Base-by-base conservation (phyloP, 2,888 invertebrate genomes). In the Vannuccia rotundouncinata region DNA sequence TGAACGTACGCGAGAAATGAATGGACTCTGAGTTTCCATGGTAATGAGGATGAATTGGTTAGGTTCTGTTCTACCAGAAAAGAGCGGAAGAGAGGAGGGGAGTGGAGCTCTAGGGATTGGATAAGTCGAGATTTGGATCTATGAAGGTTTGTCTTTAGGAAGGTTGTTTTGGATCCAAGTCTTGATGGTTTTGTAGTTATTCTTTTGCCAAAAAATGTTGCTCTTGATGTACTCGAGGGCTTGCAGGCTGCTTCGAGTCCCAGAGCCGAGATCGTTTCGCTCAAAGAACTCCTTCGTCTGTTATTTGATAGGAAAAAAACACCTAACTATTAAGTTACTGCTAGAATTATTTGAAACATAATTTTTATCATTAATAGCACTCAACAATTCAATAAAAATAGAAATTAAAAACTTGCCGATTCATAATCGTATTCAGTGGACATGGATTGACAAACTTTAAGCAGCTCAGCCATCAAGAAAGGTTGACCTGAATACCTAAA, bases 121-220 rank as follows among this genome's bases (percentile, higher is more conserved):
- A n/a, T n/a, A n/a, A n/a, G n/a, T n/a, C n/a, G n/a, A n/a, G n/a
- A n/a, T n/a, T n/a, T n/a, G n/a, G n/a, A n/a, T n/a, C n/a, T n/a
- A n/a, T n/a, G n/a, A n/a, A n/a, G n/a, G n/a, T n/a, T n/a, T n/a
- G n/a, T n/a, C n/a, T n/a, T n/a, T n/a, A n/a, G n/a, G n/a, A n/a
- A n/a, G n/a, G n/a, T n/a, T n/a, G 17, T 5, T 22, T n/a, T 77
- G 10, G 2, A 77, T 13, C 77, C 77, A 77, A n/a, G 31, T 30
- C 25, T 77, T 77, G 2, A 77, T 45, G 1, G 77, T 5, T 10
- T 59, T 59, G n/a, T n/a, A 31, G 59, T 77, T 77, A 10, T 22
- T 59, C 31, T 77, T 59, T 17, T 77, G 31, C 77, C 77, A 77
- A 25, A 60, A 77, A 1, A 77, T 77, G 77, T 77, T 77, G 59